Evolutionary conservation across 2,797 vertebrate genomes (phyloP).

Genomic region (Erpetoichthys calabaricus): DNA sequence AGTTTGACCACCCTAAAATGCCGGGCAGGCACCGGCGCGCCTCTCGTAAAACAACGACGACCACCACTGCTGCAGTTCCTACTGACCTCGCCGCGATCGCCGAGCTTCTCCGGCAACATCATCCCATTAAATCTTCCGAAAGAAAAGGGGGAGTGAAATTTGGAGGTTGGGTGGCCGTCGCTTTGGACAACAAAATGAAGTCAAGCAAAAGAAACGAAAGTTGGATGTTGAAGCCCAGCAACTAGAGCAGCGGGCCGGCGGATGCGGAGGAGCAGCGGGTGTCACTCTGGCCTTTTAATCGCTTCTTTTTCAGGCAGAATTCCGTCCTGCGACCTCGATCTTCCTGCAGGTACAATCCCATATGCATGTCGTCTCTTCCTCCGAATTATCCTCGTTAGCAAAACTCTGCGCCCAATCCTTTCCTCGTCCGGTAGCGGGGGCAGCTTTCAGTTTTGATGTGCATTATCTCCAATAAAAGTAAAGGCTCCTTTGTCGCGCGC

Average conservation of each 20-base stretch:
- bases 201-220: no score
- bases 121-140: constrained; percentile 53
- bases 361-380: constrained; percentile 28
- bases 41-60: constrained; percentile 41
- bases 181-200: no score
- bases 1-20: constrained; percentile 32
- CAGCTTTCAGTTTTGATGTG: constrained; percentile 18
- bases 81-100: constrained; percentile 52
- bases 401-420: constrained; percentile 25
- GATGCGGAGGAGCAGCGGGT: background rate
- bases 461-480: constrained; percentile 17
- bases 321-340: constrained; percentile 35
- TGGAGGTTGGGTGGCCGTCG: no score
- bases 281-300: constrained; percentile 36
- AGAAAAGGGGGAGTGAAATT: constrained; percentile 19
- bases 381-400: constrained; percentile 31
- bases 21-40: constrained; percentile 43
- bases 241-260: constrained; percentile 12
- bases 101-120: constrained; percentile 65
- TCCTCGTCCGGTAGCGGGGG: constrained; percentile 19
- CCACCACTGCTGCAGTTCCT: constrained; percentile 54
- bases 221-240: background rate
- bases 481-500: no score
- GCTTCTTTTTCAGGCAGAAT: constrained; percentile 40
- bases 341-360: constrained; percentile 33